Percentiles rank a stretch among this genome's conserved stretches.
phyloP scores from a whole-genome alignment of 2,797 vertebrate species.

The Helarctos malayanus region DNA sequence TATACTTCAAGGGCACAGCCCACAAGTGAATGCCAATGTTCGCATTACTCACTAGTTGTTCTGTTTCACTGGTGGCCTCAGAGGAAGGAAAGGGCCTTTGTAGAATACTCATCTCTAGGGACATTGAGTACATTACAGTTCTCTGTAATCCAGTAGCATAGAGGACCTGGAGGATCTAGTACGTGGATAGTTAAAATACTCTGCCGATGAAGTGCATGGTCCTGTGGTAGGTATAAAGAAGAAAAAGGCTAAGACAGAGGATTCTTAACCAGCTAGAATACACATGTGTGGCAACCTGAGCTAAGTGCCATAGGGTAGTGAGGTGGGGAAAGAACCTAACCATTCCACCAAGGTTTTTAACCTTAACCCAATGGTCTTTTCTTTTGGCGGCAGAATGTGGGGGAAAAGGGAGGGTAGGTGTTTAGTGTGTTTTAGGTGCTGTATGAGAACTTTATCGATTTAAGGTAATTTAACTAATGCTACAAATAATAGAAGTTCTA shows the following conservation, averaged over 20 bases:
- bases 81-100: neutral
- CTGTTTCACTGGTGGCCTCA: neutral
- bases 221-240: neutral
- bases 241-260: neutral
- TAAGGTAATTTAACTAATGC: neutral
- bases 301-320: neutral
- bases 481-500: neutral
- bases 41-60: neutral
- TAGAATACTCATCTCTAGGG: neutral
- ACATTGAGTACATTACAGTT: neutral
- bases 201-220: neutral
- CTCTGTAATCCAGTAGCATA: neutral
- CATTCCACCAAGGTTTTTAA: neutral
- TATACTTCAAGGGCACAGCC: neutral
- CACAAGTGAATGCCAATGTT: neutral
- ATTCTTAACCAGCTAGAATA: neutral
- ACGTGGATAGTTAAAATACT: neutral
- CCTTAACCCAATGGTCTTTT: neutral
- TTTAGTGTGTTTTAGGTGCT: neutral
- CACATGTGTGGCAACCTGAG: fast-evolving
- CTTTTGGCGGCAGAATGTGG: fast-evolving
- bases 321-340: neutral
- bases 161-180: neutral
- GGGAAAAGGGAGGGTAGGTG: neutral
- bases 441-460: neutral